These are phyloP conservation scores for Acromyrmex heyeri DNA, from an alignment of 1,140 invertebrate genomes.

Conservation along the genomic window DNA sequence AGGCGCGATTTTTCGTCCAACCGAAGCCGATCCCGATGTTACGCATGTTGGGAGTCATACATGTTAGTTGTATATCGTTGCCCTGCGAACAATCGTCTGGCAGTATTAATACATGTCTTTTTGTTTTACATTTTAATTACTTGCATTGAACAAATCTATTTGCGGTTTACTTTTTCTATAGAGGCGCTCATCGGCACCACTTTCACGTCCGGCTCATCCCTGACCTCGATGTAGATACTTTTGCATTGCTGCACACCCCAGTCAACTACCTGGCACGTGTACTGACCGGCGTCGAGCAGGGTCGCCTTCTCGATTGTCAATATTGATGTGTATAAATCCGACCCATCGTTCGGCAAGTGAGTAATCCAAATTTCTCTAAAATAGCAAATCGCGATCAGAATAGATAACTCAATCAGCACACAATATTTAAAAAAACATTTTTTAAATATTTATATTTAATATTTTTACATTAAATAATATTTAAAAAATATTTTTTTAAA, in stretches of 20 bases:
- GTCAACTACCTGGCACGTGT: constrained; percentile 91
- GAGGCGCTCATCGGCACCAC: constrained; percentile 92
- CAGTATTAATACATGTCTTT: not conserved
- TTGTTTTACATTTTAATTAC: not conserved
- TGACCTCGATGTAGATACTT: constrained; percentile 89
- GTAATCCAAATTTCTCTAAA: constrained; percentile 85
- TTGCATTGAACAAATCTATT: not conserved
- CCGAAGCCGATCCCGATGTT: constrained; percentile 90
- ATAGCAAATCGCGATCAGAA: not conserved
- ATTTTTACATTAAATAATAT: no score
- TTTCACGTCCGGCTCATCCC: constrained; percentile 90
- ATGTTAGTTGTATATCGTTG: constrained; percentile 82
- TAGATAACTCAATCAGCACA: no score
- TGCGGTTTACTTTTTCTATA: constrained; percentile 88
- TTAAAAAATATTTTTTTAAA: no score
- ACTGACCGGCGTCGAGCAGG: constrained; percentile 90
- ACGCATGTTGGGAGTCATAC: constrained; percentile 83
- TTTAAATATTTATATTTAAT: no score
- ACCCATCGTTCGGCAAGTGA: constrained; percentile 88
- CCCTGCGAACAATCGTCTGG: constrained; percentile 74
- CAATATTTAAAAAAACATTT: no score
- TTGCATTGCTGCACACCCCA: constrained; percentile 92
- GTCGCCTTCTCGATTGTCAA: constrained; percentile 90
- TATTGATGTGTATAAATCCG: constrained; percentile 90
- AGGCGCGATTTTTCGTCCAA: constrained; percentile 92